phyloP scores from a whole-genome alignment of 2,797 vertebrate genomes.

The Crax fasciolata region DNA sequence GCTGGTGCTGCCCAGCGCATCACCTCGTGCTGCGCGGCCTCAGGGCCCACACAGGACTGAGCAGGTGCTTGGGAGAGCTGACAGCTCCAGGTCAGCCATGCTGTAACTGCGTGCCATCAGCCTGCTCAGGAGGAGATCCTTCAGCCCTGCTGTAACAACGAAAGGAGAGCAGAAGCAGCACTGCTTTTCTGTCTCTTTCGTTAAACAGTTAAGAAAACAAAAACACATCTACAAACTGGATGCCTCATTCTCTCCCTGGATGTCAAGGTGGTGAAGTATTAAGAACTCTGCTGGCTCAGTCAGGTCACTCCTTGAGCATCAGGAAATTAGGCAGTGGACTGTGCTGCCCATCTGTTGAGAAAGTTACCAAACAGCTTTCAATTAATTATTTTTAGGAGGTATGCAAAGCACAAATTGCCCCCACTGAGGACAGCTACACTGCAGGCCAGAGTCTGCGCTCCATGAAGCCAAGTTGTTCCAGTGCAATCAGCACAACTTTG shows the following conservation, averaged over 20 bases:
- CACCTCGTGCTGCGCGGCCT: not conserved
- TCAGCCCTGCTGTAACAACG: not conserved
- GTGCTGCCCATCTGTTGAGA: slow-evolving; percentile 43
- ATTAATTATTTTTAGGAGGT: slow-evolving; percentile 27
- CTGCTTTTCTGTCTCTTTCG: not conserved
- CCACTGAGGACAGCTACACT: not conserved
- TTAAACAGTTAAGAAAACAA: slow-evolving; percentile 7
- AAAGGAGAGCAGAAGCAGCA: not conserved
- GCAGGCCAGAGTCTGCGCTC: not conserved
- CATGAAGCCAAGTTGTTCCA: not conserved
- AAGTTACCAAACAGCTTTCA: slow-evolving; percentile 40
- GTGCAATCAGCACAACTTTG: not conserved
- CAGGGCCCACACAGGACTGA: not conserved
- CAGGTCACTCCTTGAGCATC: slow-evolving; percentile 5
- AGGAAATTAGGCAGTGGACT: slow-evolving; percentile 55
- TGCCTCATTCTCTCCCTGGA: not conserved
- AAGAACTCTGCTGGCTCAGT: slow-evolving; percentile 47
- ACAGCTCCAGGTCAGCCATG: not conserved
- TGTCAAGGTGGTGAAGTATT: slow-evolving; percentile 15
- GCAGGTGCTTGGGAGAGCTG: not conserved
- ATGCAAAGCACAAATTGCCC: not conserved
- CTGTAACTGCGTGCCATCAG: not conserved
- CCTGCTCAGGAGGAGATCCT: not conserved
- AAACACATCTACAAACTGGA: not conserved
- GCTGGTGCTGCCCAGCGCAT: not conserved